phyloP scores from a whole-genome alignment of 53 echinoderm and acorn worm species.

The Zoroaster sp. region DNA sequence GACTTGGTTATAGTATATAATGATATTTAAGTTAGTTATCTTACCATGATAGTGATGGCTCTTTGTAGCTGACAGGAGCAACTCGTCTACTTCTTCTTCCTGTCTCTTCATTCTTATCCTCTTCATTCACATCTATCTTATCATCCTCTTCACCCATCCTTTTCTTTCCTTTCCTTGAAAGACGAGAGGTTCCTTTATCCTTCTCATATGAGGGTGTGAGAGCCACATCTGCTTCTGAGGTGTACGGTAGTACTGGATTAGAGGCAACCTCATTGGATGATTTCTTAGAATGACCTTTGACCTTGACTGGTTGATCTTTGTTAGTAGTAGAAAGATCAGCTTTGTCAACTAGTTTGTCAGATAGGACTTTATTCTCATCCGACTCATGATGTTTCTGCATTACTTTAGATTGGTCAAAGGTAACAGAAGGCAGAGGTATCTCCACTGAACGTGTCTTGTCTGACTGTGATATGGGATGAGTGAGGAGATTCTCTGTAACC shows the following conservation, averaged over 20 bases:
- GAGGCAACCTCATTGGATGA: not conserved
- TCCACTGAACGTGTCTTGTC: not conserved
- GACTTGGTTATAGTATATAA: not conserved
- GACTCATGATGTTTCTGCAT: not conserved
- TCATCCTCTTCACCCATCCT: not conserved
- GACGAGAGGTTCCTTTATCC: not conserved
- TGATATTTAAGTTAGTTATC: not conserved
- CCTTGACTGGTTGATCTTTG: not conserved
- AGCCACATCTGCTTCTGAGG: no score
- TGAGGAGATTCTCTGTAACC: not conserved
- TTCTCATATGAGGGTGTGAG: not conserved
- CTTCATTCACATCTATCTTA: not conserved
- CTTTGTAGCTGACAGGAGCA: conserved; percentile 55
- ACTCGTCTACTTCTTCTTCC: conserved; percentile 33
- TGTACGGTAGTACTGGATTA: not conserved
- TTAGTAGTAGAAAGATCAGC: not conserved
- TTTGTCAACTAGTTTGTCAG: not conserved
- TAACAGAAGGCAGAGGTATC: not conserved
- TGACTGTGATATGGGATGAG: not conserved
- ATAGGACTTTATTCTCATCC: not conserved
- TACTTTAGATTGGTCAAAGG: not conserved
- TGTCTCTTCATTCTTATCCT: not conserved
- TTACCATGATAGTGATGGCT: conserved; percentile 53
- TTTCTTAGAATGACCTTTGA: not conserved
- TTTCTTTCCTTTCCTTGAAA: not conserved